Conservation (phyloP, 30 jellyfish, hydroid and myxozoan species). For the Catostylus mosaicus region DNA sequence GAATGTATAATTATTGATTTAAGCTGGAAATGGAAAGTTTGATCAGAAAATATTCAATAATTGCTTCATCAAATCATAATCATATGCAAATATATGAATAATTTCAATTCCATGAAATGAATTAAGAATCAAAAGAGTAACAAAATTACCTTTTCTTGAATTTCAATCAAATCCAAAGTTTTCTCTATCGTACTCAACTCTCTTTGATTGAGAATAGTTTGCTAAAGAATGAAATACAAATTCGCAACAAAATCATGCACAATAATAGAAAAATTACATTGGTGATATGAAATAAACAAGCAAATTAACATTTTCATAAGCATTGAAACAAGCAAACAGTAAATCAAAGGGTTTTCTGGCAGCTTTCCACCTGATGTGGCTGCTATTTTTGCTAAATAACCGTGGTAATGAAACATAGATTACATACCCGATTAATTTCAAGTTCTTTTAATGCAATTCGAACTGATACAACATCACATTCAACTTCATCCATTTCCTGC, state of each 20-base stretch:
- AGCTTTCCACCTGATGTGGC: background rate
- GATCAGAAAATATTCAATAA: background rate
- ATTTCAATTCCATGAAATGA: background rate
- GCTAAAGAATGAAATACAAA: conserved; percentile 64
- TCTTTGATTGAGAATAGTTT: conserved; percentile 18
- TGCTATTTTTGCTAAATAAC: background rate
- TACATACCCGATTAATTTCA: conserved; percentile 70
- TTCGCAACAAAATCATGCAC: background rate
- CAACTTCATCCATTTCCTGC: conserved; percentile 78
- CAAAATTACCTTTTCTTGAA: conserved; percentile 76
- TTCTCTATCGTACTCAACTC: conserved; percentile 71
- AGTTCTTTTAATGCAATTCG: conserved; percentile 91
- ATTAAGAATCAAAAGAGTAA: background rate
- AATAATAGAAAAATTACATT: background rate
- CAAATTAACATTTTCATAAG: background rate
- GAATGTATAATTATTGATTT: too few relatives aligned
- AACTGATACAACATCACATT: conserved; percentile 85
- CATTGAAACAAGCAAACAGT: background rate
- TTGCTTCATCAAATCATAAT: background rate
- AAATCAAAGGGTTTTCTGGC: background rate
- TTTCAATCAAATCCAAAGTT: conserved; percentile 76
- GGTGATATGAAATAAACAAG: background rate
- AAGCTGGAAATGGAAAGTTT: background rate
- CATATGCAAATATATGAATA: background rate
- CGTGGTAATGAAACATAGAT: background rate